Evolutionary conservation across 2,888 invertebrate species (phyloP).

Genomic region (Antheraea yamamai): DNA sequence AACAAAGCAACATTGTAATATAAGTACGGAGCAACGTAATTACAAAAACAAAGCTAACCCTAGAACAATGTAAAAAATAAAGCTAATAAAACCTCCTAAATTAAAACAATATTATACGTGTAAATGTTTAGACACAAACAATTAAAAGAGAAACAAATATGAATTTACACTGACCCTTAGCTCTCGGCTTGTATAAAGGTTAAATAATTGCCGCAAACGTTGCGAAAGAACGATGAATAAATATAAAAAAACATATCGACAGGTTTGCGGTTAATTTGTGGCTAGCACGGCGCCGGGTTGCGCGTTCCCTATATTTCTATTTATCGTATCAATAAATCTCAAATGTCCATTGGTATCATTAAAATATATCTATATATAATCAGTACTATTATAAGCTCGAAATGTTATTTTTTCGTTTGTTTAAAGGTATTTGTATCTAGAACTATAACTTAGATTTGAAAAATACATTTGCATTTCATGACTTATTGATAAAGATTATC

Average conservation of each 20-base stretch:
- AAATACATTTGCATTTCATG: too few relatives aligned
- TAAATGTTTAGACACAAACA: not conserved
- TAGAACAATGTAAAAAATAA: not conserved
- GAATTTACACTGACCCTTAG: not conserved
- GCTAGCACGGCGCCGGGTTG: not conserved
- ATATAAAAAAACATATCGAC: not conserved
- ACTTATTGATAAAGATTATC: too few relatives aligned
- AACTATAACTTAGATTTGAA: too few relatives aligned
- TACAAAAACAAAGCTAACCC: not conserved
- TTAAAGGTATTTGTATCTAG: too few relatives aligned
- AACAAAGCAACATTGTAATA: not conserved
- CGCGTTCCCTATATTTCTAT: not conserved
- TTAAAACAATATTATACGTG: not conserved
- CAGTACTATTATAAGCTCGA: too few relatives aligned
- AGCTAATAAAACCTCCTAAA: not conserved
- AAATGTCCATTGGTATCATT: not conserved
- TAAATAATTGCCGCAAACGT: not conserved
- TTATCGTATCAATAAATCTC: constrained; percentile 6
- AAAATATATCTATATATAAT: not conserved
- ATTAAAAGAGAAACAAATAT: not conserved
- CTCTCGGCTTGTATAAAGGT: not conserved
- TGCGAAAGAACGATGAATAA: not conserved
- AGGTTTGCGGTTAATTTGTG: constrained; percentile 5
- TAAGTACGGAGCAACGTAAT: not conserved
- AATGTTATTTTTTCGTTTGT: too few relatives aligned